These are phyloP conservation scores for Venturia canescens DNA, from an alignment of 1,140 invertebrate species.

Conservation along the genomic window DNA sequence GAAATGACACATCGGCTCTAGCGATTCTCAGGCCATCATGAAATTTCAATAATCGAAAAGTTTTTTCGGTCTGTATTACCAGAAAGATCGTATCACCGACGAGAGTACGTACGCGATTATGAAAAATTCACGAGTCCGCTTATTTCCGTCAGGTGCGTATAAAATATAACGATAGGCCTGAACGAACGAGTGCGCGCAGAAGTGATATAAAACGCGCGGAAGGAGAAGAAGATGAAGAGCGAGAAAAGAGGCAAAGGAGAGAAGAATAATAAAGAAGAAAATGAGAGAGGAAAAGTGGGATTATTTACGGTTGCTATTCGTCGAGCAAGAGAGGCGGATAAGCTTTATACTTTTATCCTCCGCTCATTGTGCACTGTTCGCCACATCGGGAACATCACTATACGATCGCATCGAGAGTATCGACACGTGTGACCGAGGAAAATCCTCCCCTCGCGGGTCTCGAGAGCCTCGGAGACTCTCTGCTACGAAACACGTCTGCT, in stretches of 20 bases:
- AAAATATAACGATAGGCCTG: not conserved
- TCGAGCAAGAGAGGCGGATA: slow-evolving; percentile 35
- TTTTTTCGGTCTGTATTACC: too few relatives aligned
- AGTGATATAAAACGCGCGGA: not conserved
- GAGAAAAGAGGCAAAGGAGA: not conserved
- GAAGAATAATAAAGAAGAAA: not conserved
- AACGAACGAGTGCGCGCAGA: not conserved
- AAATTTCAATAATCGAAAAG: too few relatives aligned
- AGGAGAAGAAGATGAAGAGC: not conserved
- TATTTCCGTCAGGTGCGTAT: not conserved
- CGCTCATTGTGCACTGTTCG: not conserved
- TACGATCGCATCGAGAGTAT: slow-evolving; percentile 13
- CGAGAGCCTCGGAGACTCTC: not conserved
- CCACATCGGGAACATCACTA: not conserved
- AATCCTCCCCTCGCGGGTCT: not conserved
- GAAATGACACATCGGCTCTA: too few relatives aligned
- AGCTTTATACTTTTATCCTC: slow-evolving; percentile 15
- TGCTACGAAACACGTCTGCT: slow-evolving; percentile 7
- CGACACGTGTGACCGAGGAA: slow-evolving; percentile 30
- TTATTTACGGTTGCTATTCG: slow-evolving; percentile 31
- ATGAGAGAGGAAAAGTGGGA: not conserved
- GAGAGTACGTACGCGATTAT: not conserved
- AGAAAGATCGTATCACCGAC: too few relatives aligned
- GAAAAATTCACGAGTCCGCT: not conserved
- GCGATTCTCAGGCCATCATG: too few relatives aligned